Base-by-base conservation (phyloP, 2,113 vertebrate species). In the Ondatra zibethicus region DNA sequence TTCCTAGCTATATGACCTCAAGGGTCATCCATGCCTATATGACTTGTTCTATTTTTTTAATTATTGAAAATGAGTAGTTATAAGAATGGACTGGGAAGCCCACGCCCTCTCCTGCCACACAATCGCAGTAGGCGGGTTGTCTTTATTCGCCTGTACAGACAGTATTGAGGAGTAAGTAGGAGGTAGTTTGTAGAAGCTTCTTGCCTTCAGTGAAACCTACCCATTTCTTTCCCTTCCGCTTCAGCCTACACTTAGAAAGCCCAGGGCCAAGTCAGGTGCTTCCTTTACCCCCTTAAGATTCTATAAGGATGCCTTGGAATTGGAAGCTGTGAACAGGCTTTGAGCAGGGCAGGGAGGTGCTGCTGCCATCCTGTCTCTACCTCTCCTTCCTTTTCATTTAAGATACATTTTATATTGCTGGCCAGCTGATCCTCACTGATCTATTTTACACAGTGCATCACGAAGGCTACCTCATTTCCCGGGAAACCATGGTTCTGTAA, bases 401-500 rank as follows among this genome's bases (percentile, higher is more conserved):
- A 77, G 9, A 23, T 87, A 65, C 3, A 0, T 73, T 93, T 96
- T 80, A 68, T 77, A 65, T 91, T 21, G 36, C 91, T 68, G 42
- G 73, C 86, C 92, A 90, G 70, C 45, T 36, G 81, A 75, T 95
- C 55, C 91, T 89, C 81, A 94, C 63, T 91, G 94, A 96, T 97
- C 91, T 95, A 89, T 89, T 94, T 91, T 89, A 89, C 47, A 84
- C 66, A 47, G n/a, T 42, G 92, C 86, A 52, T 97, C 72, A 68
- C 63, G 94, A 97, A 97, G 89, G 23, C 91, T 70, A 66, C 91
- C 80, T 97, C 92, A 87, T 97, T 97, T 97, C 95, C 91, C 76
- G 36, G 39, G 90, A 91, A 87, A 75, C 68, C 17, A 5, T 86
- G 36, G 66, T 78, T 96, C 89, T 95, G 88, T 95, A 95, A 95